Base-by-base conservation (phyloP, 2,888 invertebrate species). In the Brassicogethes aeneus region DNA sequence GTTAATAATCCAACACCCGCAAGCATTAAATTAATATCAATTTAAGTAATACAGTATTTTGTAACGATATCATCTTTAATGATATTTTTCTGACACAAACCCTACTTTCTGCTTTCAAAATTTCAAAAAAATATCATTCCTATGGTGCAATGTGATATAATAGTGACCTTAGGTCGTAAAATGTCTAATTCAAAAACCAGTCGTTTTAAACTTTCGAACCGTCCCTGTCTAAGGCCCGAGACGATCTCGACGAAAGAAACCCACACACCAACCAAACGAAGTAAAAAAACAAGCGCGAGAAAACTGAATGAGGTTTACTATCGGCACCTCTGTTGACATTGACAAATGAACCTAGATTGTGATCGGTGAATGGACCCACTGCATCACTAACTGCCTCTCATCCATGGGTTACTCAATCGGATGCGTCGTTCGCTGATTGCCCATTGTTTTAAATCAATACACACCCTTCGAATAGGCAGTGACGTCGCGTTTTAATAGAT, bases 311-410 rank as follows among this genome's bases (percentile, higher is more conserved):
- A 65, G 61, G 63, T 32, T 32, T 32, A 32, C 67, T 67, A 67
- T 68, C 67, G 67, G 67, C 68, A 68, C 69, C 67, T 68, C 55
- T 58, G 29, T 56, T 77, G 82, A 82, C 82, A 80, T 76, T 82
- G 82, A 82, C 80, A 81, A 82, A 82, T 82, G 80, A 79, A 71
- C 69, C 70, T 69, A 79, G 81, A 82, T 82, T 79, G 75, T 75
- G 77, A 82, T 82, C 82, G 68, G 71, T 72, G 73, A 73, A 73
- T 79, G 72, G 69, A 71, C 74, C 57, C 51, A 45, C 48, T 47
- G 41, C 69, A 66, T 56, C 60, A 66, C 66, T 60, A 55, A 55
- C 53, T 51, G 55, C 54, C 53, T 55, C 51, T 54, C 54, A 36
- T 36, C 41, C 30, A 16, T 36, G 48, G 50, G 48, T 59, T 56